These are phyloP conservation scores for Polyploca ridens DNA, from an alignment of 2,888 invertebrate species.

Conservation along the genomic window DNA sequence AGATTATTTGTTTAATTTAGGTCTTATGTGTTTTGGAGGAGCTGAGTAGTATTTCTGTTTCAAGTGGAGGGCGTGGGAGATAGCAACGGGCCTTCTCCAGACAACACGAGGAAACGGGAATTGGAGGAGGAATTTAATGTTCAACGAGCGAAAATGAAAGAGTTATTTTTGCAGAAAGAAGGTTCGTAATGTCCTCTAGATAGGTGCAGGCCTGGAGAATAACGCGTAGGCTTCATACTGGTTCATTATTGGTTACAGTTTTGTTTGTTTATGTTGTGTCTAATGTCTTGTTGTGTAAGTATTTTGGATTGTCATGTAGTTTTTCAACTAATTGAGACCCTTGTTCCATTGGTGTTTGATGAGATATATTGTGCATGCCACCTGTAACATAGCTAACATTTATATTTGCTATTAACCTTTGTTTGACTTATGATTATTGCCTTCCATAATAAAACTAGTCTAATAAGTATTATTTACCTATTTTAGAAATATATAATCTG, in stretches of 20 bases:
- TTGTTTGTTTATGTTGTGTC: conserved; percentile 26
- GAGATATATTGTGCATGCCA: not conserved
- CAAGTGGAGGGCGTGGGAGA: conserved; percentile 67
- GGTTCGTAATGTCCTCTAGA: conserved; percentile 80
- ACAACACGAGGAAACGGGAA: conserved; percentile 66
- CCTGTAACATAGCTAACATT: conserved; percentile 1
- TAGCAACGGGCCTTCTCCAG: conserved; percentile 51
- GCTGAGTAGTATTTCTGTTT: conserved; percentile 78
- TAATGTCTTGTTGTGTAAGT: conserved; percentile 8
- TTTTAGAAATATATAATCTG: too few relatives aligned
- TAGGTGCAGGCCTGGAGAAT: conserved; percentile 34
- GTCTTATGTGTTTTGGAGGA: conserved; percentile 54
- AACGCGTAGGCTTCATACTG: conserved; percentile 29
- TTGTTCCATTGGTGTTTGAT: conserved; percentile 2
- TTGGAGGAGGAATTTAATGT: conserved; percentile 94
- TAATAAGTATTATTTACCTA: too few relatives aligned
- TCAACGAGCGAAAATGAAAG: conserved; percentile 96
- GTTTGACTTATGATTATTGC: not conserved
- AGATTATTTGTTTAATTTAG: conserved; percentile 42
- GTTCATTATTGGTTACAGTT: conserved; percentile 33
- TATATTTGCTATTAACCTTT: not conserved
- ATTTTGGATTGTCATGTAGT: not conserved
- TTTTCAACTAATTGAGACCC: not conserved
- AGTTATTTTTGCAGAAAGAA: conserved; percentile 97
- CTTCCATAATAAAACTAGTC: too few relatives aligned